Evolutionary conservation across 1,140 invertebrate species (phyloP), one percentile per base, ranked within the genome.

Genomic region (Zelostemma sp.): DNA sequence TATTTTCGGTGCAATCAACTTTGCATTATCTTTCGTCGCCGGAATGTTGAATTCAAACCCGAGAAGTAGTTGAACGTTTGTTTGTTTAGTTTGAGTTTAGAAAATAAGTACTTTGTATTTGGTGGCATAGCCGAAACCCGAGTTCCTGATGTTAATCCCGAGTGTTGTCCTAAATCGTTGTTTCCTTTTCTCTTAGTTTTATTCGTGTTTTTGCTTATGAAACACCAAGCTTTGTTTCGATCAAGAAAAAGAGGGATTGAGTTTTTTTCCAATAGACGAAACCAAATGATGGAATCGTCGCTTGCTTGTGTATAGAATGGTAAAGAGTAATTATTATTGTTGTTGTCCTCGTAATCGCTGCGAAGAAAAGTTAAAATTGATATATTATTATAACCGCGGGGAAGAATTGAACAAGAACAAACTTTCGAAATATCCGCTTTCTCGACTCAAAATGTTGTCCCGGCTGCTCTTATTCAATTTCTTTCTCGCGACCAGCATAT

Each of bases 271-370:
- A 8, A 15, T 41, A 6, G 14, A 41, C 15, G 6, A 41, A 41
- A n/a, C 4, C n/a, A 11, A 38, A 4, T 11, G 35, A 38, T n/a
- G 55, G 43, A 47, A 61, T 73, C 58, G 47, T 70, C 54, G 66
- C 70, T 74, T 73, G 61, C 66, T 45, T 61, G 45, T 48, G 17
- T 56, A 15, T 41, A 61, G 51, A 62, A 33, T 63, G 49, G 61
- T 77, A 70, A 75, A 46, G 16, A 57, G 16, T 71, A 53, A 75
- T 69, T n/a, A n/a, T n/a, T 68, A 68, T 77, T 53, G 68, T 78
- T 78, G 77, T 79, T 76, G 72, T 78, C 75, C 12, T 73, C 57
- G 68, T 71, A 74, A 66, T 76, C 65, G 62, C 69, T 47, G 73
- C 59, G 57, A 63, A 63, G 73, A 46, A 69, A 47, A 45, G 54